Evolutionary conservation across 1,140 invertebrate species (phyloP).

Genomic region (Temnothorax nylanderi): DNA sequence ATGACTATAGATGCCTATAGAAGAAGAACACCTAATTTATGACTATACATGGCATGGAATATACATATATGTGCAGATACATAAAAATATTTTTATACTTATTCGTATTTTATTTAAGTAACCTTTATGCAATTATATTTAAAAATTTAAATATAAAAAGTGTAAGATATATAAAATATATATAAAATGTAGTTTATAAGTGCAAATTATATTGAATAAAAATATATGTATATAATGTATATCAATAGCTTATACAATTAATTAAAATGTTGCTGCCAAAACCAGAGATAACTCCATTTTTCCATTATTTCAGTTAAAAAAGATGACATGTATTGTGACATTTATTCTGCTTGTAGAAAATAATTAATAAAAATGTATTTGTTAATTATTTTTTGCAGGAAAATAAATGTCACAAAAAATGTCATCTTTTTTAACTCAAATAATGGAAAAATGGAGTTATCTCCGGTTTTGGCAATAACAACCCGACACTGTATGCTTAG

Average conservation of each 20-base stretch:
- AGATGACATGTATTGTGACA: neutral
- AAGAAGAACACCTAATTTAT: too few species aligned
- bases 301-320: neutral
- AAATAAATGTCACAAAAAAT: neutral
- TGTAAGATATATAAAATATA: neutral
- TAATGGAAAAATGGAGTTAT: neutral
- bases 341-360: neutral
- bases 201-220: neutral
- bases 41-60: too few species aligned
- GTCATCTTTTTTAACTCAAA: neutral
- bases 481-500: neutral
- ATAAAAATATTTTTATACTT: neutral
- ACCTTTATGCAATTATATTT: neutral
- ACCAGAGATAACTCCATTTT: neutral
- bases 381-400: neutral
- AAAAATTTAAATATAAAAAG: neutral
- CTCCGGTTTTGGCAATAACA: neutral
- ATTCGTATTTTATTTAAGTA: conserved; percentile 10
- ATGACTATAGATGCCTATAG: too few species aligned
- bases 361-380: conserved; percentile 13
- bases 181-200: neutral
- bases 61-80: too few species aligned
- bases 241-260: neutral
- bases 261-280: neutral
- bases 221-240: neutral